Evolutionary conservation across 2,888 invertebrate genomes (phyloP), one percentile per base, ranked within the genome.

Genomic region (Drosophila demipolita): DNA sequence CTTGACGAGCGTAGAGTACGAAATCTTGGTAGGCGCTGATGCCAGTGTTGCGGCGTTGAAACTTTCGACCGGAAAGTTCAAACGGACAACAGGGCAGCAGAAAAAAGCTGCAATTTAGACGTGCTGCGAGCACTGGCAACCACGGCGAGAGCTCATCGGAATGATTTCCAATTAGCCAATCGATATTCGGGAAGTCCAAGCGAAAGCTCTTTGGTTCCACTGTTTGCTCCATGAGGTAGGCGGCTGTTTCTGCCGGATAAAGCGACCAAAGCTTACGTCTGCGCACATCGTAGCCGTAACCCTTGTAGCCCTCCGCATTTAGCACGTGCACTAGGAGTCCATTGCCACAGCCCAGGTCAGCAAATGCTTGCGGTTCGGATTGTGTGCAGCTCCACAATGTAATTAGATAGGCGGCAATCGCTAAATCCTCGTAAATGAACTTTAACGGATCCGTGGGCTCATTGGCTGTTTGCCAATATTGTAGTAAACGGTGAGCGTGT

Each of bases 121-220:
- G 96, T 93, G 96, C 96, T 33, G 99, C 96, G 84, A 99, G 96
- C 0, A 99, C 96, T 26, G 99, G 98, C 87, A 99, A 96, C 99
- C 99, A 99, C 1, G 99, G 99, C 11, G 99, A 99, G n/a, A 99
- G 93, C 92, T 99, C 99, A 94, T 99, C 99, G 17, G 99, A 98
- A 94, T 99, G 99, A 93, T 99, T 99, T 60, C 99, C 99, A 91
- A 99, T 98, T 59, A 99, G 94, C 98, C 99, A 99, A 90, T 98
- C 97, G 35, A 94, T 94, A n/a, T 96, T 94, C 11, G 96, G 55
- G 20, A 55, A 95, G 89, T 96, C 97, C 1, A 90, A 32, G 0
- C 40, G 11, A 66, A 89, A 90, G 17, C 68, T 60, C 23, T 90
- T 89, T 32, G 94, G 97, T 96, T 94, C 96, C 20, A 92, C 84